A percentile compares a stretch with the other conserved stretches of the same genome.
phyloP scores from a whole-genome alignment of 2,113 vertebrate genomes.

The Butastur rufipennis region DNA sequence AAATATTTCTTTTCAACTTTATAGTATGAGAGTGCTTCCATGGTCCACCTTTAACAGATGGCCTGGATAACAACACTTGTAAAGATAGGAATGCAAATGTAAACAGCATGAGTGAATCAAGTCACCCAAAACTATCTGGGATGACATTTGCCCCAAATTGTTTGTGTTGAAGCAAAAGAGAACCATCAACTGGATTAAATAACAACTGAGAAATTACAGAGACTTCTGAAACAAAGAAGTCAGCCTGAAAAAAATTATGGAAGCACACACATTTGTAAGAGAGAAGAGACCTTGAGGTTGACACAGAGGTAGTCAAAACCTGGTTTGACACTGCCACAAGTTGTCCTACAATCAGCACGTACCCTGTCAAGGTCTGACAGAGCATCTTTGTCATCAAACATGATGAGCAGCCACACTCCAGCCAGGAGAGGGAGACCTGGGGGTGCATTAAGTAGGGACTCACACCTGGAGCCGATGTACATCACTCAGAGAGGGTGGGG shows the following conservation, averaged over 20 bases:
- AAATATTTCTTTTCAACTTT: background rate
- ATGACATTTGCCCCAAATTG: background rate
- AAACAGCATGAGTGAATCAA: background rate
- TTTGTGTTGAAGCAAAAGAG: background rate
- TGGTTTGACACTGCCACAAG: background rate
- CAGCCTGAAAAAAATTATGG: background rate
- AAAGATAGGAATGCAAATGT: background rate
- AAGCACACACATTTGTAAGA: background rate
- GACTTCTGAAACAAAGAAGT: background rate
- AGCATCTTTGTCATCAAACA: background rate
- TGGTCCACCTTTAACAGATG: background rate
- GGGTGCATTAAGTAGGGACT: background rate
- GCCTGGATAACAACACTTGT: background rate
- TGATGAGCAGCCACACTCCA: rapidly evolving
- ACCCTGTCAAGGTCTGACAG: background rate
- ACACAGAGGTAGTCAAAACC: background rate
- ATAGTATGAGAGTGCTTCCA: background rate
- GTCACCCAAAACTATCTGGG: background rate
- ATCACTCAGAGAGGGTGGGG: rapidly evolving
- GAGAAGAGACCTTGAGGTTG: background rate
- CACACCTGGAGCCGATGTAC: background rate
- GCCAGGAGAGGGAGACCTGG: background rate
- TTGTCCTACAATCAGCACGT: background rate
- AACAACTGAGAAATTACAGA: background rate
- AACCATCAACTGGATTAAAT: background rate